phyloP scores from a whole-genome alignment of 2,113 vertebrate species.

The Chloropsis hardwickii region DNA sequence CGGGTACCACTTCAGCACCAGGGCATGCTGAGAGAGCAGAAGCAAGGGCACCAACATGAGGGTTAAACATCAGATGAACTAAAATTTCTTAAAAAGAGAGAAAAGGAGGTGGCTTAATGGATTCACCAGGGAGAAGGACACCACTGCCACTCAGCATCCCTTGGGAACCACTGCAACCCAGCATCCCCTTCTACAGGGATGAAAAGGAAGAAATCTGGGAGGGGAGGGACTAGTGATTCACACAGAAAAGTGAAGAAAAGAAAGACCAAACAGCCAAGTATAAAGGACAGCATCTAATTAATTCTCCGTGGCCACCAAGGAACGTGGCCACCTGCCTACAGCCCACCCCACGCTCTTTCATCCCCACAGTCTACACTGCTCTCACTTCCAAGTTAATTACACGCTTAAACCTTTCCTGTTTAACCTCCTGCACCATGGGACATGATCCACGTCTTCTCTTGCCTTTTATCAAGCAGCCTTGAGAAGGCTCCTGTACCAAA shows the following conservation, averaged over 20 bases:
- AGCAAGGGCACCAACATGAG: background rate
- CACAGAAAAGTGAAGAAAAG: background rate
- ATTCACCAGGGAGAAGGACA: background rate
- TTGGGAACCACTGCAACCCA: background rate
- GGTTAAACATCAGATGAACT: background rate
- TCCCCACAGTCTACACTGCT: background rate
- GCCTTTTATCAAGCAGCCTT: background rate
- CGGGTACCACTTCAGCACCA: background rate
- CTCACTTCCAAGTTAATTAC: constrained; percentile 33
- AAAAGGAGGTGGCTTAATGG: background rate
- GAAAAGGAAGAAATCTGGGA: background rate
- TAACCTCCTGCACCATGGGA: constrained; percentile 10
- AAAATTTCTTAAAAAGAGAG: background rate
- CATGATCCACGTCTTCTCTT: background rate
- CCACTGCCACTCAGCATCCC: background rate
- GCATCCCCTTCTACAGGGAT: background rate
- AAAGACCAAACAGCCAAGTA: background rate
- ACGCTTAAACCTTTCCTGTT: constrained; percentile 38
- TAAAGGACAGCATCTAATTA: background rate
- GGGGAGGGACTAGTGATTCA: background rate
- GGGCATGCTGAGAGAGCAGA: background rate
- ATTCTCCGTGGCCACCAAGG: background rate
- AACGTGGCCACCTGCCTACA: background rate
- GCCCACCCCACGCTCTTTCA: background rate
- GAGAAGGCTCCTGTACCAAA: background rate